A percentile compares a stretch with the other conserved stretches of the same genome.
Evolutionary conservation across 2,888 invertebrate species (phyloP).

Genomic region (Sesia apiformis): DNA sequence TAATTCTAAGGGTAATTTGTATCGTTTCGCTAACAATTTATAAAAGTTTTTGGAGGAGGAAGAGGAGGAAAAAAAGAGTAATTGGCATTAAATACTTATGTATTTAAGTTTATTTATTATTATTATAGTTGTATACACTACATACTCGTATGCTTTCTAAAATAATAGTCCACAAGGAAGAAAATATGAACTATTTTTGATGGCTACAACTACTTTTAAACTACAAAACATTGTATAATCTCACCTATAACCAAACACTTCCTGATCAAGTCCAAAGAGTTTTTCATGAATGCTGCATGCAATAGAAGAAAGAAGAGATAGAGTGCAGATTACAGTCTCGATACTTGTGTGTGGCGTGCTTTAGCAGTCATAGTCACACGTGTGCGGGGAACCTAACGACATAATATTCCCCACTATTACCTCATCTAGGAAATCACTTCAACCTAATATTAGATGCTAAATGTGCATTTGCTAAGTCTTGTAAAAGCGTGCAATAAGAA

Average conservation of each 20-base stretch:
- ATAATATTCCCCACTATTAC: not conserved
- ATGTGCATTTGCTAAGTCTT: not conserved
- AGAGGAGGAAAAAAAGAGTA: too few relatives aligned
- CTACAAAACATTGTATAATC: slow-evolving; percentile 13
- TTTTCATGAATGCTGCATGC: slow-evolving; percentile 89
- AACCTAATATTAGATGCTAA: slow-evolving; percentile 5
- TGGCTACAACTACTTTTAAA: too few relatives aligned
- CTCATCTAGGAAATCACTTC: slow-evolving; percentile 1
- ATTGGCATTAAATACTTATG: too few relatives aligned
- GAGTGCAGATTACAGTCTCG: slow-evolving; percentile 51
- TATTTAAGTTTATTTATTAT: too few relatives aligned
- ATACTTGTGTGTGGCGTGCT: slow-evolving; percentile 34
- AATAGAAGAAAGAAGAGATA: slow-evolving; percentile 69
- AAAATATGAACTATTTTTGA: too few relatives aligned
- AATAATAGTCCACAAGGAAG: too few relatives aligned
- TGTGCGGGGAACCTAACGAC: slow-evolving; percentile 18
- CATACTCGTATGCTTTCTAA: too few relatives aligned
- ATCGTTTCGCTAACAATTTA: too few relatives aligned
- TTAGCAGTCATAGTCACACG: slow-evolving; percentile 18
- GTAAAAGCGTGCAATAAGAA: slow-evolving; percentile 2
- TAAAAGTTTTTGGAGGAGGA: too few relatives aligned
- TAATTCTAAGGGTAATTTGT: not conserved
- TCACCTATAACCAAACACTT: slow-evolving; percentile 83
- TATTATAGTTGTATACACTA: too few relatives aligned
- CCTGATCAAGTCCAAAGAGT: slow-evolving; percentile 86